Conservation (phyloP, 2,113 vertebrate genomes). For the Ctenodactylus gundi region DNA sequence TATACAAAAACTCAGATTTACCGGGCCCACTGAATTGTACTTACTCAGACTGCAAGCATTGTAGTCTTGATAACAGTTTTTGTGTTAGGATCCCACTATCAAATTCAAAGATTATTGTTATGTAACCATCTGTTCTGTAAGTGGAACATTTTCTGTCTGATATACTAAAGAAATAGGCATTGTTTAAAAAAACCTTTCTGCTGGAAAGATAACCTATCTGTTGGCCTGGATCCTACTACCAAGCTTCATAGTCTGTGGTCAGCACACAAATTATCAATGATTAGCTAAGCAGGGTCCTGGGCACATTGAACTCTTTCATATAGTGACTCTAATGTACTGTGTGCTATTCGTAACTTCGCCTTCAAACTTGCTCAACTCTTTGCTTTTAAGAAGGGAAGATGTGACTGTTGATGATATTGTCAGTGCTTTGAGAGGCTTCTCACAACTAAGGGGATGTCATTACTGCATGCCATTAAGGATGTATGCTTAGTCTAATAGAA, state of each 20-base stretch:
- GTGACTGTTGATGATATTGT: slow-evolving; percentile 89
- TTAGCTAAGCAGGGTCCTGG: slow-evolving; percentile 92
- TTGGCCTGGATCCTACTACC: slow-evolving; percentile 89
- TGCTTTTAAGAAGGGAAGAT: slow-evolving; percentile 93
- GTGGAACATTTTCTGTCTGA: slow-evolving; percentile 89
- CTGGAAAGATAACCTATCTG: slow-evolving; percentile 83
- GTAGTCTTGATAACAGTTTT: slow-evolving; percentile 91
- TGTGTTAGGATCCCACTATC: slow-evolving; percentile 89
- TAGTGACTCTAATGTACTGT: slow-evolving; percentile 92
- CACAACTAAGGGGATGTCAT: slow-evolving; percentile 91
- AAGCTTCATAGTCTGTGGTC: slow-evolving; percentile 88
- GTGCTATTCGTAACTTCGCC: slow-evolving; percentile 92
- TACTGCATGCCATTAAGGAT: slow-evolving; percentile 93
- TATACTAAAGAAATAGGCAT: slow-evolving; percentile 93
- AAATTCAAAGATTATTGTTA: slow-evolving; percentile 94
- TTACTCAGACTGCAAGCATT: too few species aligned
- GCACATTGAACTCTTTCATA: slow-evolving; percentile 92
- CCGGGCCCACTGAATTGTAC: too few species aligned
- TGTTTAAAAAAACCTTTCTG: slow-evolving; percentile 89
- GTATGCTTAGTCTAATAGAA: slow-evolving; percentile 86
- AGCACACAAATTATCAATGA: slow-evolving; percentile 96
- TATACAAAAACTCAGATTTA: too few species aligned
- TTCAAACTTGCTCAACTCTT: slow-evolving; percentile 91
- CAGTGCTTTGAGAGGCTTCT: slow-evolving; percentile 90
- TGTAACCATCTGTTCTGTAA: slow-evolving; percentile 93